phyloP scores from a whole-genome alignment of 2,888 invertebrate species.

The Abscondita cerata region DNA sequence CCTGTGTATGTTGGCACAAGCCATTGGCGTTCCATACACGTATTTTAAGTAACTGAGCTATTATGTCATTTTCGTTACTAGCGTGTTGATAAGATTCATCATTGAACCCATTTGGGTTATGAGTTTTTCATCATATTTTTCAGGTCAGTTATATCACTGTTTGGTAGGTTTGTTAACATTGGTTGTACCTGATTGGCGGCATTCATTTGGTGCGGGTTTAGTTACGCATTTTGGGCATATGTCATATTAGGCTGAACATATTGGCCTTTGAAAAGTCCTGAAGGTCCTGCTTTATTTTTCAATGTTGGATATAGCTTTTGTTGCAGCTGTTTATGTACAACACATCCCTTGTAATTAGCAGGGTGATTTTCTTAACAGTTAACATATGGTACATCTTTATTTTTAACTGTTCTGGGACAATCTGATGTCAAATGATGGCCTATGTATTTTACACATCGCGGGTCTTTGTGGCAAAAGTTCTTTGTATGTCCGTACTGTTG shows the following conservation, averaged over 20 bases:
- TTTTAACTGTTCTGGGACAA: slow-evolving; percentile 8
- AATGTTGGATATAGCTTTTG: neutral
- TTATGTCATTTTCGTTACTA: neutral
- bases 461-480: neutral
- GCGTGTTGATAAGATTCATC: neutral
- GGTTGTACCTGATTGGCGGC: neutral
- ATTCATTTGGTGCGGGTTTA: neutral
- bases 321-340: too few relatives aligned
- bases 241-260: slow-evolving; percentile 1
- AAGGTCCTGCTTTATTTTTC: neutral
- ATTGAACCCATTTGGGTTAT: neutral
- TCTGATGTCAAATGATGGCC: slow-evolving; percentile 3
- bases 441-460: neutral
- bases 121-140: neutral
- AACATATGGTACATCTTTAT: neutral
- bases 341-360: slow-evolving; percentile 2
- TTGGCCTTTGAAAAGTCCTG: neutral
- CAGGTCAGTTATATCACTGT: neutral
- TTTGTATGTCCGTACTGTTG: slow-evolving; percentile 7
- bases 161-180: neutral
- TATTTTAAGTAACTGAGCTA: neutral
- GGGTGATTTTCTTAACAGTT: neutral
- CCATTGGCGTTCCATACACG: too few relatives aligned
- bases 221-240: slow-evolving; percentile 3
- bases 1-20: too few relatives aligned